Percentiles rank a stretch among this genome's conserved stretches.
phyloP scores from a whole-genome alignment of 1,140 invertebrate species.

The Drosophila trapezifrons region DNA sequence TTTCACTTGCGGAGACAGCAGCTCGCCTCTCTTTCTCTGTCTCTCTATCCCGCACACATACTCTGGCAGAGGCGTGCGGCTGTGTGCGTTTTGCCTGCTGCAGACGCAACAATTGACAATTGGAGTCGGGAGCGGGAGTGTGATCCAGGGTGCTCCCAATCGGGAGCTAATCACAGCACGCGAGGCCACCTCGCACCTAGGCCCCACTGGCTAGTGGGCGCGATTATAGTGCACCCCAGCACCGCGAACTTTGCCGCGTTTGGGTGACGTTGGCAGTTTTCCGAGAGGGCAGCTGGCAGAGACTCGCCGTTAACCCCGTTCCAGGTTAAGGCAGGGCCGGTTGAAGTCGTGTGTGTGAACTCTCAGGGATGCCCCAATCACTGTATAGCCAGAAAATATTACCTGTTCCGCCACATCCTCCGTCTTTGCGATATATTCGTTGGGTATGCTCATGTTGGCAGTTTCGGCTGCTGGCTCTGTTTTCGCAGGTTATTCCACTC shows the following conservation, averaged over 20 bases:
- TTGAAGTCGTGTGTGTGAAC: not conserved
- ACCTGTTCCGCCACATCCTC: conserved; percentile 98
- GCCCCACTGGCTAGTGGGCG: not conserved
- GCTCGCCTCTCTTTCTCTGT: conserved; percentile 3
- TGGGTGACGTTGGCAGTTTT: conserved; percentile 82
- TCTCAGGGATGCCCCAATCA: not conserved
- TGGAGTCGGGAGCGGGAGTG: conserved; percentile 27
- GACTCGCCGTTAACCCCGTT: not conserved
- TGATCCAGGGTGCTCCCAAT: conserved; percentile 7
- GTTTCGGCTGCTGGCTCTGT: conserved; percentile 28
- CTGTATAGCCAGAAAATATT: conserved; percentile 34
- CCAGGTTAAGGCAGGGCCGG: too few species aligned
- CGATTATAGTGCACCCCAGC: conserved; percentile 42
- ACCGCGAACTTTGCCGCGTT: conserved; percentile 75
- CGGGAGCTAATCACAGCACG: conserved; percentile 8
- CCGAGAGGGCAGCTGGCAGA: conserved; percentile 37
- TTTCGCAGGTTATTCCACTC: conserved; percentile 20
- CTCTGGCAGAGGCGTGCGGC: conserved; percentile 13
- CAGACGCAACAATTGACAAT: conserved; percentile 65
- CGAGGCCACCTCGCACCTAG: not conserved
- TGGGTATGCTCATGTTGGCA: conserved; percentile 90
- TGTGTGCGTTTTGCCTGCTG: conserved; percentile 26
- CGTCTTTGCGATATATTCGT: conserved; percentile 94
- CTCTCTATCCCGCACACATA: conserved; percentile 24
- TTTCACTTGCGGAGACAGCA: conserved; percentile 68